Percentiles rank a stretch among this genome's conserved stretches.
These are phyloP conservation scores for Hydractinia echinata DNA, from an alignment of 30 jellyfish, hydroid and myxozoan genomes.

Conservation along the genomic window DNA sequence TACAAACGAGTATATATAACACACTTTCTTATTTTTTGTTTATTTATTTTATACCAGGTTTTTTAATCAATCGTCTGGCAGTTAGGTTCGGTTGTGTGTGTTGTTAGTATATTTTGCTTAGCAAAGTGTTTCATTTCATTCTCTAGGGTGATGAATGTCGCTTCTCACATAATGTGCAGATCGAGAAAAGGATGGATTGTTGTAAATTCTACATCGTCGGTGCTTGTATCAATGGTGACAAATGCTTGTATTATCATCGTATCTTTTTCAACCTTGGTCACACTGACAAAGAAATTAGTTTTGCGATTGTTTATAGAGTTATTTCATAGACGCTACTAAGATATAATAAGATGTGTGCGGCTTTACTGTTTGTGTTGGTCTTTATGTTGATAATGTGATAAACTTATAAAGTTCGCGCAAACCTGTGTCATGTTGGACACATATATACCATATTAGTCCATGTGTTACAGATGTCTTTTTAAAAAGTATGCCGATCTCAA, in stretches of 20 bases:
- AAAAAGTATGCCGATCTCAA: no score
- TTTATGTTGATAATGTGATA: no score
- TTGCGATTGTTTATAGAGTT: neutral
- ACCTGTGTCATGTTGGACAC: no score
- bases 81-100: no score
- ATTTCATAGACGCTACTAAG: neutral
- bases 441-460: no score
- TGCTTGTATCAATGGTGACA: conserved; percentile 29
- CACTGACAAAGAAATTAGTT: neutral
- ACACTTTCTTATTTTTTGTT: no score
- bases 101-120: neutral
- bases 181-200: neutral
- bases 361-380: neutral
- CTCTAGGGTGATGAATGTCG: conserved; percentile 38
- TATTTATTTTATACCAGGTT: no score
- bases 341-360: neutral
- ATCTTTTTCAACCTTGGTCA: neutral
- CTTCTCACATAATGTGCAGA: conserved; percentile 25
- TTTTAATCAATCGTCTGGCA: no score
- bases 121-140: neutral
- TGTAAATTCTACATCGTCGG: conserved; percentile 27
- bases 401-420: no score
- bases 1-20: no score
- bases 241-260: conserved; percentile 26
- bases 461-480: no score